Percentiles rank a stretch among this genome's conserved stretches.
Evolutionary conservation across 2,113 vertebrate genomes (phyloP).

Genomic region (Zosterops lateralis): DNA sequence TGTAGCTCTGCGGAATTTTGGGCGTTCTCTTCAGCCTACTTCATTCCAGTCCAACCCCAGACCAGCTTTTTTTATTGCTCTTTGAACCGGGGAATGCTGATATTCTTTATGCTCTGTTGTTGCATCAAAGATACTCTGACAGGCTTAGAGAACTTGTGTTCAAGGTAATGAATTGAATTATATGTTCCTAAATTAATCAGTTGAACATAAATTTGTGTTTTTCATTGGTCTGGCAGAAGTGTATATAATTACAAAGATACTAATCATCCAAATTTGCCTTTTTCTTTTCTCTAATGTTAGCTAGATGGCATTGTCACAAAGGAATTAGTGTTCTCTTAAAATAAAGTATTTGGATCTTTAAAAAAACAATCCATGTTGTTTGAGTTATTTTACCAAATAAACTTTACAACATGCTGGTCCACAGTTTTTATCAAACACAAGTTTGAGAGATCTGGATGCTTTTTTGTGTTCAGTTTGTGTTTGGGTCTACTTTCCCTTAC

Average conservation of each 20-base stretch:
- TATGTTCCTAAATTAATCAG: not conserved
- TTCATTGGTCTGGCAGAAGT: not conserved
- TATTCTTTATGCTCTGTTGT: slow-evolving; percentile 88
- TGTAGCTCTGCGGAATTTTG: slow-evolving; percentile 86
- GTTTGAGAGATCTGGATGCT: not conserved
- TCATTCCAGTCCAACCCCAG: slow-evolving; percentile 83
- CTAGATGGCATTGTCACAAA: not conserved
- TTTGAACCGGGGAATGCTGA: slow-evolving; percentile 93
- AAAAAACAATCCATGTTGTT: not conserved
- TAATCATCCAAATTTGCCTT: not conserved
- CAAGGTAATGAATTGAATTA: slow-evolving; percentile 78
- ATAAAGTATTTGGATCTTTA: not conserved
- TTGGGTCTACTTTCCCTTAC: not conserved
- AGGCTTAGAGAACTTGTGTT: slow-evolving; percentile 90
- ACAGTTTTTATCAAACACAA: not conserved
- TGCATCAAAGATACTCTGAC: slow-evolving; percentile 92
- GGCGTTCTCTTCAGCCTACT: slow-evolving; percentile 87
- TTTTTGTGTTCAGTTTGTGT: not conserved
- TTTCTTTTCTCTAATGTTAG: not conserved
- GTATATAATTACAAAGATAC: not conserved
- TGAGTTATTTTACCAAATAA: not conserved
- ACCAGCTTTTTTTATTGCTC: slow-evolving; percentile 93
- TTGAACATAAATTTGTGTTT: not conserved
- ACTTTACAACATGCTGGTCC: not conserved
- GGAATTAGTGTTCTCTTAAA: not conserved